phyloP scores from a whole-genome alignment of 2,797 vertebrate genomes.

The Falco biarmicus region DNA sequence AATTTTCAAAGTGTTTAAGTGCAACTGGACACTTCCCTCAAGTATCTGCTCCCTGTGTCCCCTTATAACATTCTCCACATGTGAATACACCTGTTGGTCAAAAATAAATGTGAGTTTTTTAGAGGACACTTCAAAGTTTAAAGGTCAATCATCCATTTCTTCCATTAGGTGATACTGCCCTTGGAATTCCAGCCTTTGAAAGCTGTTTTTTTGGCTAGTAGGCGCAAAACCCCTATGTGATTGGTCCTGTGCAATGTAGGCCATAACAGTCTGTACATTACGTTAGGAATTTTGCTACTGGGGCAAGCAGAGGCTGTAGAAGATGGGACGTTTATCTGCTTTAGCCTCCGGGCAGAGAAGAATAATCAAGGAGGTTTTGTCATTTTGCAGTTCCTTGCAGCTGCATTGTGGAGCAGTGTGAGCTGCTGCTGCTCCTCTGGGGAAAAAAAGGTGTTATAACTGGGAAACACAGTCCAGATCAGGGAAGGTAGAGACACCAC shows the following conservation, averaged over 20 bases:
- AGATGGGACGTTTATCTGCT: background rate
- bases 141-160: background rate
- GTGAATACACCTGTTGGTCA: background rate
- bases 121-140: background rate
- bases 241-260: background rate
- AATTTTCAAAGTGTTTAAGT: background rate
- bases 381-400: background rate
- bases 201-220: background rate
- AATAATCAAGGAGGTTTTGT: background rate
- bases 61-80: background rate
- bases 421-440: background rate
- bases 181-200: background rate
- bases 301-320: background rate
- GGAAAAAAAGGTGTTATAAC: background rate
- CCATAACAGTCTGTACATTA: background rate
- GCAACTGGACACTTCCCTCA: background rate
- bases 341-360: background rate
- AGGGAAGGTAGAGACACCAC: background rate
- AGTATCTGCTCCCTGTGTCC: background rate
- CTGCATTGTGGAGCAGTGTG: background rate
- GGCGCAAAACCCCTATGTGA: background rate
- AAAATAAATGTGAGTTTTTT: background rate
- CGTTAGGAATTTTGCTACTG: background rate
- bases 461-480: background rate
- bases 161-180: background rate